These are phyloP conservation scores for Malacosoma neustria DNA, from an alignment of 2,888 invertebrate genomes.

Conservation along the genomic window DNA sequence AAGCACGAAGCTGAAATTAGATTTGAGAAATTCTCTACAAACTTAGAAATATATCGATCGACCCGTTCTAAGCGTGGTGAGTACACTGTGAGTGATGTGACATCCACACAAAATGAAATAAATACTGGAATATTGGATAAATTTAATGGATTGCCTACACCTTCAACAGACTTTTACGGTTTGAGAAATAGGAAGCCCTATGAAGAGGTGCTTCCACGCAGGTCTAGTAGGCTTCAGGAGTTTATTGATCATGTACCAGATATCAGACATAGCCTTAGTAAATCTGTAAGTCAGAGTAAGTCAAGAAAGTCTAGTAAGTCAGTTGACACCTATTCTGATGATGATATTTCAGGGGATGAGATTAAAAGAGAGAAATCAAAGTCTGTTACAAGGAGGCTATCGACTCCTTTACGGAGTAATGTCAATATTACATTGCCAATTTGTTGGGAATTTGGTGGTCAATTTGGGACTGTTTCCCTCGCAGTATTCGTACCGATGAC, in stretches of 20 bases:
- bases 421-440: constrained; percentile 30
- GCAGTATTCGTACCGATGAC: constrained; percentile 47
- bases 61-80: constrained; percentile 47
- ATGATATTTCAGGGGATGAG: constrained; percentile 49
- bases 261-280: constrained; percentile 46
- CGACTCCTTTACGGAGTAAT: constrained; percentile 52
- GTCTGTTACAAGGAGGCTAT: constrained; percentile 47
- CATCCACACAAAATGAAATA: constrained; percentile 25
- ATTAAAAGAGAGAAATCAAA: constrained; percentile 30
- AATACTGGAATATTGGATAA: constrained; percentile 21
- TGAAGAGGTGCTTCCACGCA: constrained; percentile 42
- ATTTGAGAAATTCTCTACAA: constrained; percentile 32
- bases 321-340: constrained; percentile 51
- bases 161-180: constrained; percentile 31
- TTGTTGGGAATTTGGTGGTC: constrained; percentile 59
- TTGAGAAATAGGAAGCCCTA: constrained; percentile 40
- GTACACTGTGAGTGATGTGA: constrained; percentile 46
- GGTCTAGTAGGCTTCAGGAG: constrained; percentile 49
- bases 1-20: constrained; percentile 34
- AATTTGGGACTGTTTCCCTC: constrained; percentile 37
- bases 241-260: constrained; percentile 40
- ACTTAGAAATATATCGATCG: constrained; percentile 33
- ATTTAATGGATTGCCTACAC: constrained; percentile 36
- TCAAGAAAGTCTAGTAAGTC: constrained; percentile 58
- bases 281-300: constrained; percentile 41